Percentiles rank a stretch among this genome's conserved stretches.
Evolutionary conservation across 2,797 vertebrate genomes (phyloP).

Genomic region (Danionella dracula): DNA sequence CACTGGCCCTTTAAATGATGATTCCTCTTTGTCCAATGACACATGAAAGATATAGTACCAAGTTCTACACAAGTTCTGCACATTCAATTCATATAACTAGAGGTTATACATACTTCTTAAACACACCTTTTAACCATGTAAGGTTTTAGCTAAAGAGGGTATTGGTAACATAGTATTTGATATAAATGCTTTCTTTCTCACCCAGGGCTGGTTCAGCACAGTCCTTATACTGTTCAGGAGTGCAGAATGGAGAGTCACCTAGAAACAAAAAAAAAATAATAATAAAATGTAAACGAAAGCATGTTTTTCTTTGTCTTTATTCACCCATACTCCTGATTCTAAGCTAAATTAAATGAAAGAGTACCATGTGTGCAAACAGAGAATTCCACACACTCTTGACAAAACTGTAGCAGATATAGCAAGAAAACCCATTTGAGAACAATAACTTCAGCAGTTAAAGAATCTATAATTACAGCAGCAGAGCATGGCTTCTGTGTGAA

Average conservation of each 20-base stretch:
- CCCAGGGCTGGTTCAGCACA: conserved; percentile 92
- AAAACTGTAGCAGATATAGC: not conserved
- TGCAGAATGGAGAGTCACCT: conserved; percentile 97
- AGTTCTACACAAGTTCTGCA: no score
- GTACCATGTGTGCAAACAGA: not conserved
- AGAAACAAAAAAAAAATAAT: conserved; percentile 36
- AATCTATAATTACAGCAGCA: conserved; percentile 22
- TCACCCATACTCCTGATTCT: no score
- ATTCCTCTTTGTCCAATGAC: no score
- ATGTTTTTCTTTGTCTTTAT: not conserved
- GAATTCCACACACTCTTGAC: not conserved
- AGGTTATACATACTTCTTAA: no score
- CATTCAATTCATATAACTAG: no score
- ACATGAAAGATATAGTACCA: no score
- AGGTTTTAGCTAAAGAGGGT: no score
- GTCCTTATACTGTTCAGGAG: conserved; percentile 97
- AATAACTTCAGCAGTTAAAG: no score
- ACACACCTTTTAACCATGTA: no score
- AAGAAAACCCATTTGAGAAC: not conserved
- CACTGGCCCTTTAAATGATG: no score
- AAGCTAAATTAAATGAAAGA: no score
- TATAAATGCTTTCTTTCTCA: conserved; percentile 63
- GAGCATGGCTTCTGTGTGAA: not conserved
- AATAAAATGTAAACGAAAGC: not conserved
- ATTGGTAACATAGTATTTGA: no score